Conservation (phyloP, 2,113 vertebrate species). For the Indicator maculatus region DNA sequence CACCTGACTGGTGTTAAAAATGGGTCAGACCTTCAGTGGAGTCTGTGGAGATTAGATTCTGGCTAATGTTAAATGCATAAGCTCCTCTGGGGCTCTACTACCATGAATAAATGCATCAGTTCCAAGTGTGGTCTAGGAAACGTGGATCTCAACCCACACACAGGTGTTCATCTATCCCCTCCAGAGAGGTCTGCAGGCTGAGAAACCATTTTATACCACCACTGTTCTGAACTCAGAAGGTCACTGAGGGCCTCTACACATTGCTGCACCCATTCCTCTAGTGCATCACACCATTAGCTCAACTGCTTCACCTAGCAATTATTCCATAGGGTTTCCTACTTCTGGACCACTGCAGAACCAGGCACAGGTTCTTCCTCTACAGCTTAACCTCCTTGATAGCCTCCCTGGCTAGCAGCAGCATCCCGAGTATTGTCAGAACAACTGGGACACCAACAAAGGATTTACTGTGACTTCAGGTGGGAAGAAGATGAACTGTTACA, state of each 20-base stretch:
- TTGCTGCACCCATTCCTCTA: not conserved
- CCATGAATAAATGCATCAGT: conserved; percentile 29
- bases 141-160: not conserved
- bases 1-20: not conserved
- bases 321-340: not conserved
- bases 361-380: not conserved
- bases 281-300: not conserved
- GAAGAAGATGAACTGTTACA: not conserved
- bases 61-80: conserved; percentile 29
- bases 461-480: not conserved
- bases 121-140: not conserved
- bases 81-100: not conserved
- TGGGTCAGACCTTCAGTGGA: not conserved
- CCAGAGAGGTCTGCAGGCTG: not conserved
- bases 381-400: not conserved
- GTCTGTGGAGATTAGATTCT: not conserved
- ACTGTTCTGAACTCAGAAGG: not conserved
- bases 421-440: not conserved
- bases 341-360: not conserved
- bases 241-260: not conserved
- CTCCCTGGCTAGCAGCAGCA: not conserved
- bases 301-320: not conserved
- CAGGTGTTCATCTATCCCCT: not conserved
- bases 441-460: not conserved
- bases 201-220: not conserved